Percentiles rank a stretch among this genome's conserved stretches.
Evolutionary conservation across 1,140 invertebrate genomes (phyloP).

Genomic region (Cardiocondyla obscurior): DNA sequence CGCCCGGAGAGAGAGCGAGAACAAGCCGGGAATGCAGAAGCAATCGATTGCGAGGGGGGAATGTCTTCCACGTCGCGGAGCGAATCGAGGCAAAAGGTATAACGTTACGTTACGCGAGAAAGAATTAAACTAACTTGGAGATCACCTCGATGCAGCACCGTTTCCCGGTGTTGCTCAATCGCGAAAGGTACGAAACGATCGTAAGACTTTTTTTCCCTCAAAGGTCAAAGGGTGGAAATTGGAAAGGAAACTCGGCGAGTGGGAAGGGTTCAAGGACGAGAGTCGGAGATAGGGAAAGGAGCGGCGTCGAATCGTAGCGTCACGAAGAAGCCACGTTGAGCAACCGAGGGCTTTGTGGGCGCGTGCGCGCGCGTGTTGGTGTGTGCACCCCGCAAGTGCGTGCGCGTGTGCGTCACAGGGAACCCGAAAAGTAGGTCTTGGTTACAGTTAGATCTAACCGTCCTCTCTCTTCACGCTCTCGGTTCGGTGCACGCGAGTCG

Average conservation of each 20-base stretch:
- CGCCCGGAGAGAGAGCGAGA: neutral
- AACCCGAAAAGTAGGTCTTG: conserved; percentile 79
- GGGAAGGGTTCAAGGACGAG: conserved; percentile 65
- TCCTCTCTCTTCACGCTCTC: conserved; percentile 59
- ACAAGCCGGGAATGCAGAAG: neutral
- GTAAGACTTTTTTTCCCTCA: conserved; percentile 23
- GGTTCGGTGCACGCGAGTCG: conserved; percentile 44
- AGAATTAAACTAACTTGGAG: neutral
- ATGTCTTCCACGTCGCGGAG: neutral
- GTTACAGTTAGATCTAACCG: conserved; percentile 83
- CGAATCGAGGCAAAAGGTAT: neutral
- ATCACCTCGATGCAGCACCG: neutral
- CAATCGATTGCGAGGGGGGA: conserved; percentile 1
- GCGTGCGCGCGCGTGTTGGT: neutral
- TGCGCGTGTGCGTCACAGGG: conserved; percentile 5
- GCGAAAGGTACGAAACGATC: neutral
- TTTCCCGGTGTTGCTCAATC: neutral
- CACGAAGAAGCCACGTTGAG: conserved; percentile 29
- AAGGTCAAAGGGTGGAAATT: conserved; percentile 52
- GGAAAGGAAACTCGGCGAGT: conserved; percentile 47
- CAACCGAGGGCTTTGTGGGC: conserved; percentile 16
- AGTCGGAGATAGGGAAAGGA: conserved; percentile 20
- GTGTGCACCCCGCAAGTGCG: neutral
- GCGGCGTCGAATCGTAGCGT: neutral
- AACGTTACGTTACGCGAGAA: neutral